Evolutionary conservation across 2,113 vertebrate genomes (phyloP), one percentile per base, ranked within the genome.

Genomic region (Craseonycteris thonglongyai): DNA sequence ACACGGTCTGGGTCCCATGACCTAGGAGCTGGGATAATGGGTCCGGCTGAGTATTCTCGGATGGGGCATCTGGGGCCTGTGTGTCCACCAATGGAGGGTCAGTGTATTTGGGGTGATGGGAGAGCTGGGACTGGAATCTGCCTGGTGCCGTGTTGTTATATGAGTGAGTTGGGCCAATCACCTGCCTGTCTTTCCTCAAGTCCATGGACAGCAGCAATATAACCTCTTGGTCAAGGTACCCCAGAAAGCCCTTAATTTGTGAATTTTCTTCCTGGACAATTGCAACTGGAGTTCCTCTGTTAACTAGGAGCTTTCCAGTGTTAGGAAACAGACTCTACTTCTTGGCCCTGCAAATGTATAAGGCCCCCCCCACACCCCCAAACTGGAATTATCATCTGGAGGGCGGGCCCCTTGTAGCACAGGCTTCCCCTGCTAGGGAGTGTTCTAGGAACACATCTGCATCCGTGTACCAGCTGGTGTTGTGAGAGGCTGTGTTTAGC

Each of bases 191-290:
- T 35, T 66, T 5, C 63, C 54, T 42, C 24, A n/a, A 22, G 40
- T 66, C n/a, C 28, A 11, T 30, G 35, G 51, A 33, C 35, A 80
- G 49, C 3, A 80, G 49, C 3, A 22, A n/a, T 26, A 1, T 5
- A 24, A 51, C 11, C 47, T 45, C 21, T 54, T 0, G 0, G 16
- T 35, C 2, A 58, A 33, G 54, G 56, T 22, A 18, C 24, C 24
- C 2, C 42, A 24, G 74, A 66, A 80, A 80, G 45, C 33, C 4
- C 21, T 45, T 13, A 1, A 16, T 89, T 16, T 2, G 56, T 26
- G 24, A 63, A 24, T 66, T 40, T 26, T 71, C 38, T 82, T 83
- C 74, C 61, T 2, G 45, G 79, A 65, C 45, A 40, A 3, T 8
- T 45, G 12, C 24, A 68, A 19, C 33, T 84, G 13, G n/a, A 74